phyloP scores from a whole-genome alignment of 1,140 invertebrate genomes.

The Hypsibius dujardini region DNA sequence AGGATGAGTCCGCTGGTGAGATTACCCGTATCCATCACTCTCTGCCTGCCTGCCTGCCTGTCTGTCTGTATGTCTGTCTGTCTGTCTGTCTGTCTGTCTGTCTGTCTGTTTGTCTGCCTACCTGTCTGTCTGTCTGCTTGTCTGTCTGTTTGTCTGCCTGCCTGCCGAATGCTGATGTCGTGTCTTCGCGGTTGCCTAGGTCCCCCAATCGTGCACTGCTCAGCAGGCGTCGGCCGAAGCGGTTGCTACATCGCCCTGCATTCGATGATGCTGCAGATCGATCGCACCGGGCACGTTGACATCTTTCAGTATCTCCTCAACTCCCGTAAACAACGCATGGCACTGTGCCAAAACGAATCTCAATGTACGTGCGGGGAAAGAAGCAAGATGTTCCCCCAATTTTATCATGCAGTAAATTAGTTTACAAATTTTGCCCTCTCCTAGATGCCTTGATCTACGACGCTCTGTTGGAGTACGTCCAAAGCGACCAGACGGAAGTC shows the following conservation, averaged over 20 bases:
- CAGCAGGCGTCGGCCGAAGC: constrained; percentile 86
- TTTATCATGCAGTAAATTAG: neutral
- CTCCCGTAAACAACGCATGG: constrained; percentile 15
- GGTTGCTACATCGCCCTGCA: constrained; percentile 35
- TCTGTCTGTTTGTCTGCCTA: no score
- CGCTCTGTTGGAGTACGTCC: constrained; percentile 76
- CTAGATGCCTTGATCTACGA: constrained; percentile 61
- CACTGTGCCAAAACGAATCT: constrained; percentile 4
- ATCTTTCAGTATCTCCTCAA: constrained; percentile 7
- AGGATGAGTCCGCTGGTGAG: neutral
- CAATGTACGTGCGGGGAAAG: neutral
- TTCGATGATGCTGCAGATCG: constrained; percentile 8
- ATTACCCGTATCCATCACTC: neutral
- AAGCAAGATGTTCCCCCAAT: no score
- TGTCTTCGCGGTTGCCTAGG: constrained; percentile 33
- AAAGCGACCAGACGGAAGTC: constrained; percentile 72
- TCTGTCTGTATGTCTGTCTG: neutral
- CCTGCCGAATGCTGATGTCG: no score
- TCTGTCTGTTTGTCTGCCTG: neutral
- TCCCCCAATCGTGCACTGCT: constrained; percentile 72
- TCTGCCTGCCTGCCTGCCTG: neutral
- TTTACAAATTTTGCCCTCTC: neutral
- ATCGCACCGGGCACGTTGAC: constrained; percentile 15
- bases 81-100: neutral
- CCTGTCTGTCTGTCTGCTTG: no score